Conservation (phyloP, 2,113 vertebrate genomes). For the Gorsachius goisagi region DNA sequence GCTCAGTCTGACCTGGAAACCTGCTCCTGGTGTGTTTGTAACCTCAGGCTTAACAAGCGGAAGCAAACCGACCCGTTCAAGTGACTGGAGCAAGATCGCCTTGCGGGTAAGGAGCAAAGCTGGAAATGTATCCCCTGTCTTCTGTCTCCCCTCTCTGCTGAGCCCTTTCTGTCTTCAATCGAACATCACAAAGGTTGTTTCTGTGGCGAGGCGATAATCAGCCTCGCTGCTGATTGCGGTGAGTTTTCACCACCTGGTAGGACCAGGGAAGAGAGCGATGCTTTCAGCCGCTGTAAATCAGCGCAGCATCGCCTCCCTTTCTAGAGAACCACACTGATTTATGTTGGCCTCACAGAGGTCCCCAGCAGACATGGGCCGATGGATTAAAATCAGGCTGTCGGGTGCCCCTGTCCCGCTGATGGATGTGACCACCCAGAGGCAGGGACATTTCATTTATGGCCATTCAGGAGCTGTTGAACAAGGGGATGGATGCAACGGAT, state of each 20-base stretch:
- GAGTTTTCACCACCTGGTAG: background rate
- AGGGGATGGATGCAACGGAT: background rate
- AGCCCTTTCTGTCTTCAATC: background rate
- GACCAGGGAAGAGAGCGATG: background rate
- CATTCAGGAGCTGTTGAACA: background rate
- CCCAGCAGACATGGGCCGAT: background rate
- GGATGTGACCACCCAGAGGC: background rate
- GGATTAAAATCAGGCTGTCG: background rate
- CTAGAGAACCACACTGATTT: background rate
- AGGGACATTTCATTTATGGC: background rate
- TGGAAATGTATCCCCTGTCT: background rate
- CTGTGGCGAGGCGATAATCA: background rate
- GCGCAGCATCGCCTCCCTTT: background rate
- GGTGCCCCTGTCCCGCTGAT: background rate
- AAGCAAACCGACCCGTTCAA: background rate
- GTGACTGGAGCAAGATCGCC: background rate
- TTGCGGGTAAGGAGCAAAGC: background rate
- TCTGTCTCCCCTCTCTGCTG: background rate
- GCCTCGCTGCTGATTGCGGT: background rate
- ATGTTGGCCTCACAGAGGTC: background rate
- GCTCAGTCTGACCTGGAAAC: background rate
- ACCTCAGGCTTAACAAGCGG: rapidly evolving
- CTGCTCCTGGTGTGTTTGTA: background rate
- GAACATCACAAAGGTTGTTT: background rate
- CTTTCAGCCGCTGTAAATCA: background rate